These are phyloP conservation scores for Apamea crenata DNA, from an alignment of 2,888 invertebrate genomes.

Conservation along the genomic window DNA sequence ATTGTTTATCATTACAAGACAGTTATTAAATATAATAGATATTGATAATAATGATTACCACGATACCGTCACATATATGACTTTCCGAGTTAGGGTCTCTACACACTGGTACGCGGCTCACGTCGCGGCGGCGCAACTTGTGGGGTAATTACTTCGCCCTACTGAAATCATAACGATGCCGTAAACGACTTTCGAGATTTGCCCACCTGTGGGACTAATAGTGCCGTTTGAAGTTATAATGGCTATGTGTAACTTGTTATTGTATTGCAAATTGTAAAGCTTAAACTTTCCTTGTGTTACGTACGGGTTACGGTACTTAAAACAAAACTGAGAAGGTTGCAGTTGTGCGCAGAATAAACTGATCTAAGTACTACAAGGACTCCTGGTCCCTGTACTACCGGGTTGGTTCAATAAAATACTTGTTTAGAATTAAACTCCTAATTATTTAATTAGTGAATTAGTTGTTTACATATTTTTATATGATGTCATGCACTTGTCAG, in stretches of 20 bases:
- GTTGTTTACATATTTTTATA: neutral
- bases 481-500: neutral
- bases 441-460: neutral
- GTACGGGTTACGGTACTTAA: neutral
- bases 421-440: neutral
- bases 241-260: constrained; percentile 42
- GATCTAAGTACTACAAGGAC: neutral
- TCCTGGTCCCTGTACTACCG: neutral
- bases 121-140: constrained; percentile 53
- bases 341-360: neutral
- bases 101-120: constrained; percentile 54
- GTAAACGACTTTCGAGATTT: constrained; percentile 63
- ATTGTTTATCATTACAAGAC: neutral
- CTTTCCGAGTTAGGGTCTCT: constrained; percentile 32
- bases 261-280: constrained; percentile 18
- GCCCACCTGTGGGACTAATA: constrained; percentile 64
- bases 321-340: neutral
- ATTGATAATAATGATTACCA: constrained; percentile 19
- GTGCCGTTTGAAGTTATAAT: constrained; percentile 51
- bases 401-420: neutral
- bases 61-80: constrained; percentile 20
- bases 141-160: constrained; percentile 66
- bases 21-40: constrained; percentile 11
- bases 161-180: constrained; percentile 62
- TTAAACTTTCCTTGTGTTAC: constrained; percentile 4